Base-by-base conservation (phyloP, 2,797 vertebrate genomes). In the Phoebastria nigripes region DNA sequence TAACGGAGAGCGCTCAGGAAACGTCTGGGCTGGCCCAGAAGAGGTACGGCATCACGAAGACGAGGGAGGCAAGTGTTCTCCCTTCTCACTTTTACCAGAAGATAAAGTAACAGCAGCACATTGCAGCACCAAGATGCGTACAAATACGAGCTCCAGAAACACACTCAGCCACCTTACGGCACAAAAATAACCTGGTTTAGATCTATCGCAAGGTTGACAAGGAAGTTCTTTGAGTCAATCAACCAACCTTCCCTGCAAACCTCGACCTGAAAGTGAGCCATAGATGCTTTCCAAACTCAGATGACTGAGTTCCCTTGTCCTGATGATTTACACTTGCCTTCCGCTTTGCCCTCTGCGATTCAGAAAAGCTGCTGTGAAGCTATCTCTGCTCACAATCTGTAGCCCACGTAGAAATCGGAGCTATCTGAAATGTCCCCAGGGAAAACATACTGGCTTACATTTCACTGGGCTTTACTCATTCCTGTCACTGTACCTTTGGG, bases 1-100 rank as follows among this genome's bases (percentile, higher is more conserved):
- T 42, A 31, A 49, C 0, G 0, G n/a, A 51, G 42, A 82, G 46
- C 1, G 0, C 41, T 59, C 46, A 22, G 58, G 56, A 74, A 44
- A 47, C 0, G 1, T 21, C 46, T 41, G 28, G 51, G 42, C 62
- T 91, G 82, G 46, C 51, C 33, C 58, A 69, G 78, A 58, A 63
- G 47, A 83, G 25, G 22, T 63, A 41, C 44, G 76, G 24, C 54
- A 47, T 41, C 77, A 76, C 1, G 8, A 47, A 18, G 24, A n/a
- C 6, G 2, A 3, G 39, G 18, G 15, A 67, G 35, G 58, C 33
- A 37, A 84, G 14, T 15, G 9, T 47, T 71, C n/a, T 58, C 84
- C 11, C 21, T 82, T 81, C 56, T 62, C 35, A 14, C 26, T 89
- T 54, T 69, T 17, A 62, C 71, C 42, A 61, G 85, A 54, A 82